phyloP scores from a whole-genome alignment of 2,797 vertebrate genomes.

The Scleropages formosus region DNA sequence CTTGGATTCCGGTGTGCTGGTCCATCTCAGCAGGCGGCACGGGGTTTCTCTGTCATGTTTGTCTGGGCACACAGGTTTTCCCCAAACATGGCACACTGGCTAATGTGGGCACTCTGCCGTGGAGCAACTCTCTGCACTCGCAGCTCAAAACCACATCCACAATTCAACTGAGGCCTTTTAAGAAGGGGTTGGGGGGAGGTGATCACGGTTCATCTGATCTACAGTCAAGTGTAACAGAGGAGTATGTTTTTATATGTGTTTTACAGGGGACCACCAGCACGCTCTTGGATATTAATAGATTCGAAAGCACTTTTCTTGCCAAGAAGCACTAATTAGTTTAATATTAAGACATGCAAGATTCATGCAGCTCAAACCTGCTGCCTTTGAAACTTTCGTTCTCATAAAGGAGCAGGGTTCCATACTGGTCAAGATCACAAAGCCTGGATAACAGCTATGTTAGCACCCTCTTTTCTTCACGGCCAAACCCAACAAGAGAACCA shows the following conservation, averaged over 20 bases:
- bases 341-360: slow-evolving; percentile 60
- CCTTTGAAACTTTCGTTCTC: background rate
- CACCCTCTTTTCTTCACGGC: background rate
- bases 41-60: background rate
- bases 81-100: background rate
- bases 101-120: slow-evolving; percentile 34
- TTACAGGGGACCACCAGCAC: slow-evolving; percentile 77
- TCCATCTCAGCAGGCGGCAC: too few species aligned
- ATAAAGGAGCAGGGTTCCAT: background rate
- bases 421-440: slow-evolving; percentile 3
- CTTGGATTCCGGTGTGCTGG: too few species aligned
- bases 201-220: slow-evolving; percentile 74
- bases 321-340: slow-evolving; percentile 62
- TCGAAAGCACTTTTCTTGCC: slow-evolving; percentile 65
- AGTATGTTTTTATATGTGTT: slow-evolving; percentile 72
- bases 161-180: slow-evolving; percentile 63
- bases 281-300: slow-evolving; percentile 80
- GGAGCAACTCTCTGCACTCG: slow-evolving; percentile 35
- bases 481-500: background rate
- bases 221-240: slow-evolving; percentile 72
- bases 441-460: background rate
- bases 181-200: slow-evolving; percentile 48
- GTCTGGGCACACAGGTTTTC: background rate
- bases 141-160: slow-evolving; percentile 61
- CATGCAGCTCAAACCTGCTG: slow-evolving; percentile 58